Percentiles rank a stretch among this genome's conserved stretches.
Evolutionary conservation across 2,113 vertebrate species (phyloP).

Genomic region (Heterochromis multidens): DNA sequence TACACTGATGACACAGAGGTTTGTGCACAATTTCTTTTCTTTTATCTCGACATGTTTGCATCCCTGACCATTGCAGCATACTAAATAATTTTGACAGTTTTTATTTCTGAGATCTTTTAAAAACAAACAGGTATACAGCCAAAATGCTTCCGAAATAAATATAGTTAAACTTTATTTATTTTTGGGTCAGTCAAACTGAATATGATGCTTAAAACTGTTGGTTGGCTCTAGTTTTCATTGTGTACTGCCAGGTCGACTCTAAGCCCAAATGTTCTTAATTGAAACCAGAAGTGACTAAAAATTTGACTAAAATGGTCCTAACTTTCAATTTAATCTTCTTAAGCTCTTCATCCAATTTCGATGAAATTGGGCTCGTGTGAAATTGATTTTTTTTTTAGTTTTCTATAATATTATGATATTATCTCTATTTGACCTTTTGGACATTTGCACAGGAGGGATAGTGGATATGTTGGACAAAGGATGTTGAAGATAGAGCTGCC

Average conservation of each 20-base stretch:
- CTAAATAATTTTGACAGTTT: no score
- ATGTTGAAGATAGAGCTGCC: neutral
- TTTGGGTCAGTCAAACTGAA: neutral
- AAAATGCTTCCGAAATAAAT: neutral
- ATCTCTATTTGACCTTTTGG: neutral
- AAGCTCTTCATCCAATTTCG: no score
- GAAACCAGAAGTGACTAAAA: no score
- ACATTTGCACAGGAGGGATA: neutral
- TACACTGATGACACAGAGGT: slow-evolving; percentile 94
- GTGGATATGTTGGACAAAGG: neutral
- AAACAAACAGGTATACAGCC: rapidly evolving
- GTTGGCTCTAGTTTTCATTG: neutral
- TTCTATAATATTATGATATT: no score
- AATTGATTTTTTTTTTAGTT: no score
- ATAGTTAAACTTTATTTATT: neutral
- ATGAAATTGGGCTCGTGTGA: neutral
- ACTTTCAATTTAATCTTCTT: no score
- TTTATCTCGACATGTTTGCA: neutral
- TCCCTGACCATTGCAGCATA: neutral
- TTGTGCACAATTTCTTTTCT: neutral
- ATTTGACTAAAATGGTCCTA: no score
- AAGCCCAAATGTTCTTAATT: neutral
- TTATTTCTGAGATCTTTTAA: neutral
- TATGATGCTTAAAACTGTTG: neutral
- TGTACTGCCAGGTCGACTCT: neutral